phyloP scores from a whole-genome alignment of 1,140 invertebrate species.

The Pogonus chalceus region DNA sequence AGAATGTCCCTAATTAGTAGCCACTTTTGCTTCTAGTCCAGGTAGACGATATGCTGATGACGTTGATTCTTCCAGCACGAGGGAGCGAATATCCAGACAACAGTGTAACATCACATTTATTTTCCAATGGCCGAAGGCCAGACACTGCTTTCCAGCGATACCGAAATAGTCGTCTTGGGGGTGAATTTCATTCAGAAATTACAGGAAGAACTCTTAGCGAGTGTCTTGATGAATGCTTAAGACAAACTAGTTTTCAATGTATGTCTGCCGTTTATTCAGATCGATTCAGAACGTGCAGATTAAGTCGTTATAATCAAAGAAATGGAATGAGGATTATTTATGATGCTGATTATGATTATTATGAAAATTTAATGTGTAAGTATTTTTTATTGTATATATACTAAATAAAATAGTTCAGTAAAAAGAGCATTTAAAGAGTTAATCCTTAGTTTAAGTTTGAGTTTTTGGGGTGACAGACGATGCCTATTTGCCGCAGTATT shows the following conservation, averaged over 20 bases:
- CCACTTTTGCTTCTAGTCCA: neutral
- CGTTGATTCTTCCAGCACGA: conserved; percentile 41
- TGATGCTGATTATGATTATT: conserved; percentile 84
- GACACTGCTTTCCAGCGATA: conserved; percentile 84
- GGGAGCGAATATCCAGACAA: conserved; percentile 77
- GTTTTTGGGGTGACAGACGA: too few relatives aligned
- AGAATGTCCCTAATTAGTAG: too few relatives aligned
- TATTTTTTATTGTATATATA: too few relatives aligned
- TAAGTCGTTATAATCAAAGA: conserved; percentile 76
- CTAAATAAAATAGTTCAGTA: too few relatives aligned
- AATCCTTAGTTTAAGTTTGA: too few relatives aligned
- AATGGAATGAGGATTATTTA: conserved; percentile 82
- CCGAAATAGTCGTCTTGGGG: conserved; percentile 70
- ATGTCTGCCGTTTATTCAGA: conserved; percentile 80
- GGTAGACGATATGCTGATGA: neutral
- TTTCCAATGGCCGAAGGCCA: conserved; percentile 64
- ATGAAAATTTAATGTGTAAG: conserved; percentile 84
- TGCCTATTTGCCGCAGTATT: too few relatives aligned
- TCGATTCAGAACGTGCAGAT: conserved; percentile 66
- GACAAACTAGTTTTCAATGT: conserved; percentile 80
- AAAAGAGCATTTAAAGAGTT: too few relatives aligned
- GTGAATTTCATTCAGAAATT: conserved; percentile 81
- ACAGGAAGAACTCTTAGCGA: conserved; percentile 75
- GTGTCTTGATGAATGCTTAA: conserved; percentile 77
- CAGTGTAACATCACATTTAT: conserved; percentile 67